Evolutionary conservation across 2,888 invertebrate genomes (phyloP).

Genomic region (Quadroppia sp.): DNA sequence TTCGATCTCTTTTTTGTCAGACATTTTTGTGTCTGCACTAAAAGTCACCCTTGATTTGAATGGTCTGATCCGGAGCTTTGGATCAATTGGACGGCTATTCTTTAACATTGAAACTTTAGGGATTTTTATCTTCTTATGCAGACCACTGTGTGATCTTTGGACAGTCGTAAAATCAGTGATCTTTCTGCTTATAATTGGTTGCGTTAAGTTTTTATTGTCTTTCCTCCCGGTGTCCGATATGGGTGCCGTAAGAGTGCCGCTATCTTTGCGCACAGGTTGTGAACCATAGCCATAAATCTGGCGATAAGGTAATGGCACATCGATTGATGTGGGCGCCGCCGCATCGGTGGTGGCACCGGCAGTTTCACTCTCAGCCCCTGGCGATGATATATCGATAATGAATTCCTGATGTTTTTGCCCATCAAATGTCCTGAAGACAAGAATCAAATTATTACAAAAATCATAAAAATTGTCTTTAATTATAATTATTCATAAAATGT

Average conservation of each 20-base stretch:
- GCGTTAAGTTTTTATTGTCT: background rate
- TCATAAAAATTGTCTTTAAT: too few relatives aligned
- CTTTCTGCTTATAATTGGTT: constrained; percentile 25
- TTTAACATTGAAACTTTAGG: constrained; percentile 33
- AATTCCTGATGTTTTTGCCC: constrained; percentile 11
- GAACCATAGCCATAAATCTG: background rate
- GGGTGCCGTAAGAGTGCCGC: constrained; percentile 25
- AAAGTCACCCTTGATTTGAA: constrained; percentile 43
- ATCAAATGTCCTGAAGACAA: background rate
- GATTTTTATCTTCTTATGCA: background rate
- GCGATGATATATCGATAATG: background rate
- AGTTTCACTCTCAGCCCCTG: background rate
- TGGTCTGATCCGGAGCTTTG: constrained; percentile 37
- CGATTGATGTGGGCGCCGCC: constrained; percentile 28
- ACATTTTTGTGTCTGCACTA: constrained; percentile 39
- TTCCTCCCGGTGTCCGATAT: background rate
- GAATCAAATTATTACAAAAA: too few relatives aligned
- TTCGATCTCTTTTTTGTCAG: constrained; percentile 12
- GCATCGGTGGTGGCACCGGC: background rate
- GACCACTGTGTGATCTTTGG: background rate
- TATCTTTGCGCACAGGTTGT: constrained; percentile 1
- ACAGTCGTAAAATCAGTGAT: background rate
- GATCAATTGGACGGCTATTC: constrained; percentile 21
- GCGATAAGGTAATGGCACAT: constrained; percentile 18
- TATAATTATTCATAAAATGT: too few relatives aligned